Percentiles rank a stretch among this genome's conserved stretches.
Evolutionary conservation across 2,797 vertebrate genomes (phyloP).

Genomic region (Danionella dracula): DNA sequence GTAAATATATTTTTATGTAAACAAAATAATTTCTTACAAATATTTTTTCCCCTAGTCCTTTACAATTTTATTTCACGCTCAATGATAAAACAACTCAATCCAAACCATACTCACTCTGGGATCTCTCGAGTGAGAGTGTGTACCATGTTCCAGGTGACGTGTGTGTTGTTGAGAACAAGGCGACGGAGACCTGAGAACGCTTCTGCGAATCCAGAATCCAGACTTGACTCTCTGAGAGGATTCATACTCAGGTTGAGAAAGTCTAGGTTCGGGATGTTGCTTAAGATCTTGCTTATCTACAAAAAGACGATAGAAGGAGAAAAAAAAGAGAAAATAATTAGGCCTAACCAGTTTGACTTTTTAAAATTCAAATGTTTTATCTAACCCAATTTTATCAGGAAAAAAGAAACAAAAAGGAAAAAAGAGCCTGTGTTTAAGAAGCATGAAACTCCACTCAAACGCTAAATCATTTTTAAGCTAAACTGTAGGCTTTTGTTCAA

Average conservation of each 20-base stretch:
- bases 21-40: no score
- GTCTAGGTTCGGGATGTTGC: conserved; percentile 89
- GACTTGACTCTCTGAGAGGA: conserved; percentile 79
- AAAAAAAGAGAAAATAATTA: background rate
- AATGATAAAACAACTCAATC: background rate
- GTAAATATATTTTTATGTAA: no score
- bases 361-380: no score
- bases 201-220: conserved; percentile 80
- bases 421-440: no score
- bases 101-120: conserved; percentile 77
- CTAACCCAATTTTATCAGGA: no score
- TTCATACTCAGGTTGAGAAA: conserved; percentile 98
- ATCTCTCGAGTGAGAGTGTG: conserved; percentile 86
- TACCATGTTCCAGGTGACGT: conserved; percentile 91
- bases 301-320: conserved; percentile 33
- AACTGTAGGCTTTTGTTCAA: background rate
- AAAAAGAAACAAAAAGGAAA: no score
- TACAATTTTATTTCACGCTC: background rate
- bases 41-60: no score
- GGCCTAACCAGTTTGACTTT: background rate
- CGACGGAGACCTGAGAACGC: conserved; percentile 83
- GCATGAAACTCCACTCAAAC: background rate
- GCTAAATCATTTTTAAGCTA: background rate
- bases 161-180: conserved; percentile 95
- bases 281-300: conserved; percentile 93